Evolutionary conservation across 2,113 vertebrate genomes (phyloP).

Genomic region (Ciconia stormi): DNA sequence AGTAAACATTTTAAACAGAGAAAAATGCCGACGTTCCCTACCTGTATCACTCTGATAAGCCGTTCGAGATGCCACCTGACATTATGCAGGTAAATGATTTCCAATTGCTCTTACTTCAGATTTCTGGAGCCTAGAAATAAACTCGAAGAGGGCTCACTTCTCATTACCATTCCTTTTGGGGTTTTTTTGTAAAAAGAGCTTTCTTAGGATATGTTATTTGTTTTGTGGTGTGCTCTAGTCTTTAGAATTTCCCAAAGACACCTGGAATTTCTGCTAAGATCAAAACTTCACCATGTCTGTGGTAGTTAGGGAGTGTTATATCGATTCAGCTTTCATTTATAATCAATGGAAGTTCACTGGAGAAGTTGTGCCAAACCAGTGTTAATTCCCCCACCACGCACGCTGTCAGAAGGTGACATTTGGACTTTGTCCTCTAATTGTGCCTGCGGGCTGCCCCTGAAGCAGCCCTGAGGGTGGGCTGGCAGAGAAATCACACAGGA

Average conservation of each 20-base stretch:
- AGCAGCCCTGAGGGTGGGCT: conserved; percentile 22
- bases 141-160: neutral
- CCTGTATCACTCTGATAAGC: neutral
- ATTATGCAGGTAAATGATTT: neutral
- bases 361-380: conserved; percentile 9
- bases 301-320: neutral
- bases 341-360: conserved; percentile 8
- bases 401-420: neutral
- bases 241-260: neutral
- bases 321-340: conserved; percentile 48
- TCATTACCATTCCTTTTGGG: neutral
- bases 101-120: neutral
- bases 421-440: conserved; percentile 45
- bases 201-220: neutral
- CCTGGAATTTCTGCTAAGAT: neutral
- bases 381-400: neutral
- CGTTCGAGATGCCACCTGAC: neutral
- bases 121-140: neutral
- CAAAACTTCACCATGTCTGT: neutral
- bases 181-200: neutral
- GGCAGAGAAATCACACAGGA: neutral
- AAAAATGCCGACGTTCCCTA: neutral
- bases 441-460: conserved; percentile 3
- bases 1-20: neutral
- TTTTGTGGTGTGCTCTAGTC: neutral